Evolutionary conservation across 2,113 vertebrate genomes (phyloP).

Genomic region (Poeciliopsis retropinna): DNA sequence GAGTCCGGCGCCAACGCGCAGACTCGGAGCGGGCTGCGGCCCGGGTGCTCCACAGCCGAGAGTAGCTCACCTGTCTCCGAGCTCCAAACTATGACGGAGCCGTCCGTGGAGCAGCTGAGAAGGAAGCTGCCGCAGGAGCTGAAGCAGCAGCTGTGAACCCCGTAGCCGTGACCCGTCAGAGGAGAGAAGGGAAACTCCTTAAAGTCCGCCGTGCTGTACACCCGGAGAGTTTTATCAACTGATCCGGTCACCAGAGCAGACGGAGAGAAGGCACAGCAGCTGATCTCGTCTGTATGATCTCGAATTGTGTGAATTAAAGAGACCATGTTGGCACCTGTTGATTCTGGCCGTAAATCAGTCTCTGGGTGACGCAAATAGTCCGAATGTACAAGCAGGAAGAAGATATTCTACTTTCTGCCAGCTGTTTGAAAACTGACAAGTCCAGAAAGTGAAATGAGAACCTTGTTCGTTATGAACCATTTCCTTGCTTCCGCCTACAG

Average conservation of each 20-base stretch:
- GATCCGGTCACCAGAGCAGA: constrained; percentile 86
- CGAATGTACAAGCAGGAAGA: neutral
- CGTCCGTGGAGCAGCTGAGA: constrained; percentile 89
- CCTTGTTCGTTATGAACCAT: neutral
- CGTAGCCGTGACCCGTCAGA: constrained; percentile 81
- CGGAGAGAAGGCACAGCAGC: constrained; percentile 85
- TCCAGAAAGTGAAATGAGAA: neutral
- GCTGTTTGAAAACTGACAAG: neutral
- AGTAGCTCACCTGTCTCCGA: constrained; percentile 64
- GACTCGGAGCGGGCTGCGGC: constrained; percentile 82
- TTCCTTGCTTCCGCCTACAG: constrained; percentile 8
- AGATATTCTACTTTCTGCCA: neutral
- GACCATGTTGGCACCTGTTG: constrained; percentile 73
- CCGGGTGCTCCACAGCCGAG: constrained; percentile 80
- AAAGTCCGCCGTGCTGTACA: constrained; percentile 82
- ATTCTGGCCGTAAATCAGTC: neutral
- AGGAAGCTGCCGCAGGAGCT: constrained; percentile 79
- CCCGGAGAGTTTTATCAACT: constrained; percentile 85
- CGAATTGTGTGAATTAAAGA: constrained; percentile 79
- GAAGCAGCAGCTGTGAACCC: constrained; percentile 90
- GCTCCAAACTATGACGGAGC: constrained; percentile 78
- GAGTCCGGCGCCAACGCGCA: constrained; percentile 82
- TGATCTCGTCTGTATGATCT: constrained; percentile 86
- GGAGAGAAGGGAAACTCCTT: constrained; percentile 84
- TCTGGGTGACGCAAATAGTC: constrained; percentile 62